These are phyloP conservation scores for Oreortyx pictus DNA, from an alignment of 2,797 vertebrate species.

Conservation along the genomic window DNA sequence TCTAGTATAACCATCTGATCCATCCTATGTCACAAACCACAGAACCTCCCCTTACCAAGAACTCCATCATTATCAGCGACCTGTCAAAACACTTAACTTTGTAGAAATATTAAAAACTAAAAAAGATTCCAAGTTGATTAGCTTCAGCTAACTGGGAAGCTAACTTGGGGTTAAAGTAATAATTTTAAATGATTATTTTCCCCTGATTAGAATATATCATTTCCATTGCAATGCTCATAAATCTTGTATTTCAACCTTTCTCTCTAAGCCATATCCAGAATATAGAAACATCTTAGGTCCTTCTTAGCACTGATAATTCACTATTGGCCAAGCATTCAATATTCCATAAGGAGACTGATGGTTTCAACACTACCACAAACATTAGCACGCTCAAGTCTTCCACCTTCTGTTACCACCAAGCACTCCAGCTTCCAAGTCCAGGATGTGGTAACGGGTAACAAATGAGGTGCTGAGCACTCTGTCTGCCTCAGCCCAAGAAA, in stretches of 20 bases:
- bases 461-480: rapidly evolving
- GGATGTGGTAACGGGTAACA: neutral
- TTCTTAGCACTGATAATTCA: neutral
- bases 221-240: neutral
- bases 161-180: neutral
- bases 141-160: neutral
- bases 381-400: neutral
- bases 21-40: neutral
- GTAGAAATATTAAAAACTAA: neutral
- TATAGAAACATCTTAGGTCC: neutral
- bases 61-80: neutral
- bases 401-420: neutral
- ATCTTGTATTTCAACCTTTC: neutral
- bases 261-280: neutral
- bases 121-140: neutral
- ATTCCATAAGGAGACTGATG: neutral
- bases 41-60: neutral
- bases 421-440: neutral
- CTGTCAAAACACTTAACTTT: rapidly evolving
- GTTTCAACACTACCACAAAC: neutral
- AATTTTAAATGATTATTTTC: neutral
- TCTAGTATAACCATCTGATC: neutral
- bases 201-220: neutral
- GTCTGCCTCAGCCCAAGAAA: neutral
- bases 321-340: neutral